Evolutionary conservation across 2,888 invertebrate species (phyloP).

Genomic region (Cheilosia vernalis): DNA sequence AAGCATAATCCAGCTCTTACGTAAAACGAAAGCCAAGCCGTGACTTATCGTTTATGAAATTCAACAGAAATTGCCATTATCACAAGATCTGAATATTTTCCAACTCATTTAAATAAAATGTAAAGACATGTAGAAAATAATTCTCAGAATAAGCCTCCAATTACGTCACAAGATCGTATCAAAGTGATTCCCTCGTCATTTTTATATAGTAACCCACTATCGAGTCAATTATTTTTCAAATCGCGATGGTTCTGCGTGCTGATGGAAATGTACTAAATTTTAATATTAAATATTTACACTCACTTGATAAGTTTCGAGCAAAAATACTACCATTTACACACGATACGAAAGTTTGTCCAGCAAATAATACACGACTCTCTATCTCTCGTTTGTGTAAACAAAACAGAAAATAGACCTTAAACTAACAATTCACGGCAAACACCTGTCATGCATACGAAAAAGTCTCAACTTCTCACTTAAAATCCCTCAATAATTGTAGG

Average conservation of each 20-base stretch:
- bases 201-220: neutral
- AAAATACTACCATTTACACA: constrained; percentile 11
- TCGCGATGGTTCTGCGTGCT: neutral
- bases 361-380: neutral
- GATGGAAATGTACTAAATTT: constrained; percentile 23
- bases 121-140: no score
- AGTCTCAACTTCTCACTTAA: constrained; percentile 39
- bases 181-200: neutral
- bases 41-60: constrained; percentile 18
- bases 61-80: neutral
- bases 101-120: neutral
- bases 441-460: constrained; percentile 53
- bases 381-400: neutral
- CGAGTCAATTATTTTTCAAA: neutral
- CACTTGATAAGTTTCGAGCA: neutral
- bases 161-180: neutral
- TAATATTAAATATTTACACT: constrained; percentile 19
- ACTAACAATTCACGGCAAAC: constrained; percentile 54
- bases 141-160: no score
- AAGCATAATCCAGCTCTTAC: neutral
- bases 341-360: constrained; percentile 9
- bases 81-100: neutral
- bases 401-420: constrained; percentile 21
- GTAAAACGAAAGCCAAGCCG: neutral
- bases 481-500: constrained; percentile 14